phyloP scores from a whole-genome alignment of 1,140 invertebrate genomes.

The Zaprionus inermis region DNA sequence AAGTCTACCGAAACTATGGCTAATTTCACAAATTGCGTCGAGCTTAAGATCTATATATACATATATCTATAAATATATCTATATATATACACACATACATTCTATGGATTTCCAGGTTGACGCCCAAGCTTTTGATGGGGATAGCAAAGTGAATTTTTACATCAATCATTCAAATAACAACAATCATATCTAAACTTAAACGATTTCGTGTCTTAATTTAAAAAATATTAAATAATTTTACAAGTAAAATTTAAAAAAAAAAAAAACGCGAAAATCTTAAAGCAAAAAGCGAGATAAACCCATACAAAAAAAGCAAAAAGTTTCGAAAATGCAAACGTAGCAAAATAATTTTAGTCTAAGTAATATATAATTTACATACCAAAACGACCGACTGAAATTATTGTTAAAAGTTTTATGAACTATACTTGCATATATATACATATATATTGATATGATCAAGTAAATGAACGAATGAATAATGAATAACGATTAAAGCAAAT shows the following conservation, averaged over 20 bases:
- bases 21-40: constrained; percentile 7
- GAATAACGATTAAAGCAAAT: constrained; percentile 40
- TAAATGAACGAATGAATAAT: constrained; percentile 61
- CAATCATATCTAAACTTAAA: constrained; percentile 77
- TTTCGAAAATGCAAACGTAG: constrained; percentile 48
- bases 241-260: constrained; percentile 42
- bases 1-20: constrained; percentile 11
- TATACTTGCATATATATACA: constrained; percentile 80
- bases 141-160: constrained; percentile 38
- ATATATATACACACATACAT: neutral
- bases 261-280: constrained; percentile 25
- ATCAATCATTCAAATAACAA: constrained; percentile 71
- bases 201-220: constrained; percentile 78
- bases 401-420: constrained; percentile 83
- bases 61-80: neutral
- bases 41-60: constrained; percentile 15
- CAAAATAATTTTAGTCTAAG: constrained; percentile 70
- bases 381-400: constrained; percentile 83
- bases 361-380: constrained; percentile 78
- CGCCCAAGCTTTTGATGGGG: constrained; percentile 20
- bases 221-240: constrained; percentile 71
- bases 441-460: constrained; percentile 83
- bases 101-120: constrained; percentile 17
- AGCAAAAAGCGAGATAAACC: constrained; percentile 31
- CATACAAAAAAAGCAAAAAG: constrained; percentile 8